phyloP scores from a whole-genome alignment of 2,113 vertebrate species.

The Mesocricetus auratus region DNA sequence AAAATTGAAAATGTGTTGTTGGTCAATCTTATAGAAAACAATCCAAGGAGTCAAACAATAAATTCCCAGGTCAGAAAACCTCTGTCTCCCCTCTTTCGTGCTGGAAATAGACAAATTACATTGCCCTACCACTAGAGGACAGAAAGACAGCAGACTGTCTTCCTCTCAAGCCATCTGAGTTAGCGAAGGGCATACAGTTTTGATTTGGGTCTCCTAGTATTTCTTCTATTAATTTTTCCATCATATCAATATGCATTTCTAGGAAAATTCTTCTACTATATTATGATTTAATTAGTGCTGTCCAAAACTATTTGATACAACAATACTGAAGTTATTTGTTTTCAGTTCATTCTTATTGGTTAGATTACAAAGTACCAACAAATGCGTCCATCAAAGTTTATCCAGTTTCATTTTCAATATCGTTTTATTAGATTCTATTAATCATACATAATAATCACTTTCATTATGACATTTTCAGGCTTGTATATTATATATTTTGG shows the following conservation, averaged over 20 bases:
- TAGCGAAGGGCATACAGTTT: conserved; percentile 2
- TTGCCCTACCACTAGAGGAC: conserved; percentile 33
- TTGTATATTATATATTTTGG: neutral
- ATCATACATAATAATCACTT: neutral
- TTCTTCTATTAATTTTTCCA: conserved; percentile 57
- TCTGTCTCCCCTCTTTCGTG: neutral
- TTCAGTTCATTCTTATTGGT: neutral
- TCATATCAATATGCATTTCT: neutral
- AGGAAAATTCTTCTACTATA: conserved; percentile 17
- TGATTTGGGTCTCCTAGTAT: conserved; percentile 1
- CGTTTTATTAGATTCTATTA: neutral
- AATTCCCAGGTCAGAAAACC: neutral
- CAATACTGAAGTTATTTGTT: conserved; percentile 44
- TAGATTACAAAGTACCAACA: neutral
- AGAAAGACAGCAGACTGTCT: conserved; percentile 16
- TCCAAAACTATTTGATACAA: conserved; percentile 12
- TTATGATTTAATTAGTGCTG: neutral
- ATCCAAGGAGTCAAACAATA: neutral
- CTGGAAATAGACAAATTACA: neutral
- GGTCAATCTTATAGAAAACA: conserved; percentile 7
- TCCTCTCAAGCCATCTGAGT: neutral
- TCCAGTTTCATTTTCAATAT: neutral
- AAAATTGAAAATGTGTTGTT: neutral
- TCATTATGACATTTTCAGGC: neutral
- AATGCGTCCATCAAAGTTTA: neutral